A percentile compares a stretch with the other conserved stretches of the same genome.
Conservation (phyloP, 2,888 invertebrate species). For the Salpingus planirostris region DNA sequence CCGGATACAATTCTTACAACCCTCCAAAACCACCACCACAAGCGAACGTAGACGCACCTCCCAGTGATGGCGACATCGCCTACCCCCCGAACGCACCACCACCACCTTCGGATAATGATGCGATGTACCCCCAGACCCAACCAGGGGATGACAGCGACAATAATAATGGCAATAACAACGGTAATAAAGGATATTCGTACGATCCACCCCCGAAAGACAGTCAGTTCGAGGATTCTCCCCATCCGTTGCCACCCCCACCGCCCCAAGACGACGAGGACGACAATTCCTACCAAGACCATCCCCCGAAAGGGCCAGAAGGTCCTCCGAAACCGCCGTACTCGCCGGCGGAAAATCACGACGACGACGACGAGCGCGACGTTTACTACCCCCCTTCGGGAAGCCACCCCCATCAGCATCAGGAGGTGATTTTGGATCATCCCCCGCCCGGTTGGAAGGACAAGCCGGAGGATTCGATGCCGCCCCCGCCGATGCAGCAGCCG, state of each 20-base stretch:
- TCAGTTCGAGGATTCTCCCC: slow-evolving; percentile 1
- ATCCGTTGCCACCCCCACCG: slow-evolving; percentile 16
- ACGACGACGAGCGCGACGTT: slow-evolving; percentile 17
- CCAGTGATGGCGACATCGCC: slow-evolving; percentile 8
- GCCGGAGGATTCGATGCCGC: slow-evolving; percentile 9
- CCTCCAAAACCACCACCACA: slow-evolving; percentile 13
- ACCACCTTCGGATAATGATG: too few relatives aligned
- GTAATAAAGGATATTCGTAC: background rate
- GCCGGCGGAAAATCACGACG: slow-evolving; percentile 10
- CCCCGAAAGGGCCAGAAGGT: slow-evolving; percentile 15
- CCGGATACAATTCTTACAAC: slow-evolving; percentile 33
- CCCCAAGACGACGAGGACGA: slow-evolving; percentile 11
- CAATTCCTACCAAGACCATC: slow-evolving; percentile 19
- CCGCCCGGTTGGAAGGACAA: slow-evolving; percentile 25
- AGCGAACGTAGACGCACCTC: slow-evolving; percentile 4
- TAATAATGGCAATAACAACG: too few relatives aligned
- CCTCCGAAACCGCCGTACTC: slow-evolving; percentile 15
- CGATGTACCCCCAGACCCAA: too few relatives aligned
- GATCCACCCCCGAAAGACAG: background rate
- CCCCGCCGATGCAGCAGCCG: slow-evolving; percentile 28
- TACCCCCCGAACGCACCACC: slow-evolving; percentile 19
- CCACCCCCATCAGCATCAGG: slow-evolving; percentile 10
- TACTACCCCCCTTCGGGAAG: slow-evolving; percentile 18
- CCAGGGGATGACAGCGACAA: too few relatives aligned
- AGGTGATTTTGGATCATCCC: slow-evolving; percentile 18